Percentiles rank a stretch among this genome's conserved stretches.
These are phyloP conservation scores for Drosophila nigromelanica DNA, from an alignment of 1,140 invertebrate species.

Conservation along the genomic window DNA sequence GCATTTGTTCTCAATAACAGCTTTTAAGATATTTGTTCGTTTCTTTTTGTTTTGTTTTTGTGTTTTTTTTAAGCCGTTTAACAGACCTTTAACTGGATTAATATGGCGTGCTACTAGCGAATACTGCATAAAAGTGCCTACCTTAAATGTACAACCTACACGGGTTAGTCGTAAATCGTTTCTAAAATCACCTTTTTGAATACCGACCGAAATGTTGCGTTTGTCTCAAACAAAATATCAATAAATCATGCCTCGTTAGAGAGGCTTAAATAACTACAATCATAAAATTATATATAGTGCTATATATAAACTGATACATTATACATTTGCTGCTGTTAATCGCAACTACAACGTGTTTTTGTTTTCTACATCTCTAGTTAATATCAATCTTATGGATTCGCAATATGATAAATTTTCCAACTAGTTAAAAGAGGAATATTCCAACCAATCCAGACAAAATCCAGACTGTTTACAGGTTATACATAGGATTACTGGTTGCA, in stretches of 20 bases:
- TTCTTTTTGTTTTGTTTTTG: neutral
- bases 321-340: constrained; percentile 24
- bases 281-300: constrained; percentile 16
- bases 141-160: constrained; percentile 27
- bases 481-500: constrained; percentile 82
- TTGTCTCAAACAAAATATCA: constrained; percentile 65
- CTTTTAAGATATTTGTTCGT: neutral
- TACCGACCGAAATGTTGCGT: constrained; percentile 53
- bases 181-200: constrained; percentile 18
- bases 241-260: constrained; percentile 49
- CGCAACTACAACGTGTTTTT: constrained; percentile 18
- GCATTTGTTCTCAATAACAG: constrained; percentile 10
- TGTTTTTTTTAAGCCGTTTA: neutral
- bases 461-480: constrained; percentile 63
- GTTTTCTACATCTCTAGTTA: constrained; percentile 32
- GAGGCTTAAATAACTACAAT: constrained; percentile 26
- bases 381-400: constrained; percentile 71
- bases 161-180: constrained; percentile 50
- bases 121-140: constrained; percentile 55
- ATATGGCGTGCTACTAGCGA: constrained; percentile 56
- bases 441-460: neutral
- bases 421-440: constrained; percentile 45
- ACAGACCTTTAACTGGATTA: constrained; percentile 38
- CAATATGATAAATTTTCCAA: constrained; percentile 58
- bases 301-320: constrained; percentile 32